These are phyloP conservation scores for Gonatopus flavifemur DNA, from an alignment of 1,140 invertebrate species.

Conservation along the genomic window DNA sequence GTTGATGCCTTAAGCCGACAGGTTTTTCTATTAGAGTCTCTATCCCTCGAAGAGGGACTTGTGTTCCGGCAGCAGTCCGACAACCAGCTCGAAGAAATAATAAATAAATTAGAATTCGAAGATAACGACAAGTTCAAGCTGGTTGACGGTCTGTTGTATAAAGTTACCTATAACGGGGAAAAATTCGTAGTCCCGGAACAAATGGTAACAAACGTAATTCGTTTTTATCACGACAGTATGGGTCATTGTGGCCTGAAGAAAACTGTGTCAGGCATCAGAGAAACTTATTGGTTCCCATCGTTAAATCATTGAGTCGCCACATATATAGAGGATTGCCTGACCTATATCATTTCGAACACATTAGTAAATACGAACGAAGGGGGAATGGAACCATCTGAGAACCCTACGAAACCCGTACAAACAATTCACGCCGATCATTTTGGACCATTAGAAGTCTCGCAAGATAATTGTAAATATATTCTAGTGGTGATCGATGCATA, in stretches of 20 bases:
- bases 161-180: neutral
- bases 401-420: constrained; percentile 22
- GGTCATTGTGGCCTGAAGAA: constrained; percentile 11
- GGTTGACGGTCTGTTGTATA: constrained; percentile 4
- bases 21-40: constrained; percentile 1
- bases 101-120: constrained; percentile 2
- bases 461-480: constrained; percentile 18
- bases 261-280: neutral
- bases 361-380: constrained; percentile 13
- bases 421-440: constrained; percentile 24
- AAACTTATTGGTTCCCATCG: constrained; percentile 19
- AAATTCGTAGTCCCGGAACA: constrained; percentile 13
- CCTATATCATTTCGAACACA: constrained; percentile 14
- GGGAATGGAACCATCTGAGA: constrained; percentile 15
- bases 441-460: constrained; percentile 21
- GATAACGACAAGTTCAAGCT: neutral
- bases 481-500: too few relatives aligned
- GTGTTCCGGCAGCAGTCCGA: constrained; percentile 3
- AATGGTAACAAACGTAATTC: constrained; percentile 4
- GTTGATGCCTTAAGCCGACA: constrained; percentile 25
- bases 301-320: constrained; percentile 11
- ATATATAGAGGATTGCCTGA: constrained; percentile 19
- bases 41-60: constrained; percentile 6
- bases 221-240: constrained; percentile 19
- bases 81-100: constrained; percentile 1